These are phyloP conservation scores for Siniperca chuatsi DNA, from an alignment of 2,113 vertebrate genomes.

Conservation along the genomic window DNA sequence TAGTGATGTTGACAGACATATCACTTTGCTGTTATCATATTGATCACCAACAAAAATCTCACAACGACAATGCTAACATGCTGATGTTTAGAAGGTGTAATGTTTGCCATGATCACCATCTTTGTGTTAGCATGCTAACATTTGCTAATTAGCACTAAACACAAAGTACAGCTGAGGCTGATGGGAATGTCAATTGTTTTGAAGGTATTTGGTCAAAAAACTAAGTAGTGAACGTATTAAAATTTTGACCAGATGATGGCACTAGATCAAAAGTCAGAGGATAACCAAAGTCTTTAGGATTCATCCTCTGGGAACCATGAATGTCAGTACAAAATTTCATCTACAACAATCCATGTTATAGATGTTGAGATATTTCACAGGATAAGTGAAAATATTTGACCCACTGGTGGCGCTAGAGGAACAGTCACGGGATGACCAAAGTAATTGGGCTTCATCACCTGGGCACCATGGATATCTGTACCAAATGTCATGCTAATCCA, in stretches of 20 bases:
- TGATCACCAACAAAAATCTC: not conserved
- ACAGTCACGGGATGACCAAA: not conserved
- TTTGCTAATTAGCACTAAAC: not conserved
- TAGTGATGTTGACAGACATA: not conserved
- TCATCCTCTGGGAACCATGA: not conserved
- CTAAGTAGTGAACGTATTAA: not conserved
- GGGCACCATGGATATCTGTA: not conserved
- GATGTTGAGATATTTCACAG: not conserved
- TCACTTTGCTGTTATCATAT: not conserved
- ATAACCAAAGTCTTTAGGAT: not conserved
- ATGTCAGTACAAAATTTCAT: not conserved
- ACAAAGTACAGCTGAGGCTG: not conserved
- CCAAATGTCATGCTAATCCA: too few relatives aligned
- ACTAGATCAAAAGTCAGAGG: not conserved
- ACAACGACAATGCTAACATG: not conserved
- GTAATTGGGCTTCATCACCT: not conserved
- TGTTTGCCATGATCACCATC: not conserved
- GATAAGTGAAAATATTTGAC: not conserved
- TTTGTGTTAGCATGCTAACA: not conserved
- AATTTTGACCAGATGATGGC: not conserved
- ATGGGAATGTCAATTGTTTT: not conserved
- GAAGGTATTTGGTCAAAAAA: not conserved
- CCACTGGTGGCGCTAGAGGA: not conserved
- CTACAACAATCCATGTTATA: not conserved
- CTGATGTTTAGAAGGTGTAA: not conserved